Evolutionary conservation across 2,797 vertebrate genomes (phyloP).

Genomic region (Pseudomugil gertrudae): DNA sequence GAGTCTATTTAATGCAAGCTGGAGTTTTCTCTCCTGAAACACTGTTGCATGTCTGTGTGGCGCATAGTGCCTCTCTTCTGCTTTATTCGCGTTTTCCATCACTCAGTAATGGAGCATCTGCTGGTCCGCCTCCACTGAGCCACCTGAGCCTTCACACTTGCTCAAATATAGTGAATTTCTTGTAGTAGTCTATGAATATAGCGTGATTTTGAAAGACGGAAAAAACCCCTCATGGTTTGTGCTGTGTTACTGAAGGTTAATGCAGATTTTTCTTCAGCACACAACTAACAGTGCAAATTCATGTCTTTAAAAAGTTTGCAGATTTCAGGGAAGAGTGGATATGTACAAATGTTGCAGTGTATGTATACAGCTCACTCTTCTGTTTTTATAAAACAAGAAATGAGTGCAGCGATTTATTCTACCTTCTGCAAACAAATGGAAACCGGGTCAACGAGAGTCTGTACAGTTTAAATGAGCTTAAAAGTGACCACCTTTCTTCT

Average conservation of each 20-base stretch:
- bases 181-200: background rate
- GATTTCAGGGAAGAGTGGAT: background rate
- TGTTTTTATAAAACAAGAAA: too few species aligned
- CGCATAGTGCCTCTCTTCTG: constrained; percentile 44
- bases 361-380: too few species aligned
- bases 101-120: constrained; percentile 40
- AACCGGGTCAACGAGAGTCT: background rate
- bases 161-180: constrained; percentile 6
- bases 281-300: background rate
- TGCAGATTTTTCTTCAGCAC: background rate
- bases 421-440: too few species aligned
- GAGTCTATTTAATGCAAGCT: background rate
- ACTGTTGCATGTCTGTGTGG: constrained; percentile 59
- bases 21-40: constrained; percentile 9
- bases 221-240: background rate
- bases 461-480: background rate
- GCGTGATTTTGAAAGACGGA: background rate
- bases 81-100: constrained; percentile 30
- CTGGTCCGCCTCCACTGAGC: constrained; percentile 33
- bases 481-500: background rate
- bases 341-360: background rate
- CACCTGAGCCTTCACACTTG: constrained; percentile 10
- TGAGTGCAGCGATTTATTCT: background rate
- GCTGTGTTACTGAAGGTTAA: constrained; percentile 18
- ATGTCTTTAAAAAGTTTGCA: constrained; percentile 10